Evolutionary conservation across 2,797 vertebrate species (phyloP).

Genomic region (Chloroceryle inda): DNA sequence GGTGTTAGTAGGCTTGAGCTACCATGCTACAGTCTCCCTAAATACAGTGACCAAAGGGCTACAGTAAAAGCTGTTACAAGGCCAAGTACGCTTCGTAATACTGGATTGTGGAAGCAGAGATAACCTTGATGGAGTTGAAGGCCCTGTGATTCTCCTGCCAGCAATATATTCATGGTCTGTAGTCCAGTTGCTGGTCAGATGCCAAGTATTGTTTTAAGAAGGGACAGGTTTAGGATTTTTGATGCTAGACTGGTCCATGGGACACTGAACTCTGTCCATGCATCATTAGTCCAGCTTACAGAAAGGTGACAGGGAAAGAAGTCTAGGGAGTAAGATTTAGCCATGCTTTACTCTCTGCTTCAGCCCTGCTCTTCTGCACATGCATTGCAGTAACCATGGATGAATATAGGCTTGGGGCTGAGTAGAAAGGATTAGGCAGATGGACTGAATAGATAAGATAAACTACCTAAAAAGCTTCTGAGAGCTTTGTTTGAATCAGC

Average conservation of each 20-base stretch:
- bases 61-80: neutral
- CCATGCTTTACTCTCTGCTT: neutral
- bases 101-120: fast-evolving
- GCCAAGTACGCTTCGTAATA: neutral
- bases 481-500: neutral
- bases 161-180: neutral
- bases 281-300: neutral
- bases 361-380: neutral
- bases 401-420: neutral
- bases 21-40: neutral
- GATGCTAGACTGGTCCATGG: neutral
- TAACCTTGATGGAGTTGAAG: neutral
- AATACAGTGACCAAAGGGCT: neutral
- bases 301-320: neutral
- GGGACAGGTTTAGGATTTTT: neutral
- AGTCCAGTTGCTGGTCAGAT: neutral
- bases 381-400: neutral
- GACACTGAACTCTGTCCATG: neutral
- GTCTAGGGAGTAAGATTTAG: neutral
- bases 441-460: neutral
- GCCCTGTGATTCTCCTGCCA: neutral
- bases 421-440: neutral
- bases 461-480: neutral
- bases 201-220: neutral
- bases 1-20: neutral